phyloP scores from a whole-genome alignment of 2,113 vertebrate genomes.

The Syrmaticus mikado region DNA sequence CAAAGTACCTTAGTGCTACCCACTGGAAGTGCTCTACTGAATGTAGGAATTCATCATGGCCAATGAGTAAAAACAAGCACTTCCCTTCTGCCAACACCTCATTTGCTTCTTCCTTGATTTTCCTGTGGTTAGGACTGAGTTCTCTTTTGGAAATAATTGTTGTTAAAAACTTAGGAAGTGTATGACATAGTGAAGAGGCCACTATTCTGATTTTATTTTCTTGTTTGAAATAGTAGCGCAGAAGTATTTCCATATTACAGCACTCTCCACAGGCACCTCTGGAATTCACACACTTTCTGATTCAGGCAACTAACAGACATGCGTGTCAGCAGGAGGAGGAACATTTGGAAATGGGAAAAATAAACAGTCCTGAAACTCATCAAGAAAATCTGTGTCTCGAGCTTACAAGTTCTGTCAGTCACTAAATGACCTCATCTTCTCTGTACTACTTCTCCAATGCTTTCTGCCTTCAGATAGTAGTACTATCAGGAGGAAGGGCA shows the following conservation, averaged over 20 bases:
- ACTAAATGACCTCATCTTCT: rapidly evolving
- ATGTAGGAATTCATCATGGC: not conserved
- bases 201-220: not conserved
- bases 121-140: not conserved
- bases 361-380: not conserved
- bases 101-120: not conserved
- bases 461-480: not conserved
- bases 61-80: not conserved
- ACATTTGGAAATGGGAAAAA: not conserved
- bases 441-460: not conserved
- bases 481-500: not conserved
- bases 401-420: not conserved
- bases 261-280: not conserved
- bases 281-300: not conserved
- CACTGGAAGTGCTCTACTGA: not conserved
- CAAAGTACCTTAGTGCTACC: rapidly evolving
- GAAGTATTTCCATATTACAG: not conserved
- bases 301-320: not conserved
- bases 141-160: not conserved
- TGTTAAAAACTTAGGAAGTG: not conserved
- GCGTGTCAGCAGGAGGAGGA: rapidly evolving
- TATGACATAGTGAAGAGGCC: not conserved
- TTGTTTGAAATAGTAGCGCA: not conserved
- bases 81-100: not conserved
- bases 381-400: not conserved